Conservation (phyloP, 2,797 vertebrate genomes). For the Sebastes baramenuke region DNA sequence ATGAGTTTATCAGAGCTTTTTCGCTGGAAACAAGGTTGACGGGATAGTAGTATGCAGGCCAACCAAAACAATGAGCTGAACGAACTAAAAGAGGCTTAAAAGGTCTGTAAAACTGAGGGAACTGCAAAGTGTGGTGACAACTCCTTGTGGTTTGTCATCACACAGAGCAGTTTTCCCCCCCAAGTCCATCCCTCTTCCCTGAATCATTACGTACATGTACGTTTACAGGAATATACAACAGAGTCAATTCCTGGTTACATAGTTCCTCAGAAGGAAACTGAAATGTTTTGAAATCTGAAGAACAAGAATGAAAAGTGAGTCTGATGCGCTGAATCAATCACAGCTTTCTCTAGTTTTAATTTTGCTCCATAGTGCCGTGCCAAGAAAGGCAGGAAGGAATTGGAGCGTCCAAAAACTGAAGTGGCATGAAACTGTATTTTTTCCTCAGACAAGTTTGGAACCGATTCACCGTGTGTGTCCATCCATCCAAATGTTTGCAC, state of each 20-base stretch:
- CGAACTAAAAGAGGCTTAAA: neutral
- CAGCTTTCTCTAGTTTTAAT: constrained; percentile 31
- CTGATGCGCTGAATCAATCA: constrained; percentile 16
- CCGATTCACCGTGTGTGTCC: constrained; percentile 11
- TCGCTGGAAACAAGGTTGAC: neutral
- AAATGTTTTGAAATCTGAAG: constrained; percentile 11
- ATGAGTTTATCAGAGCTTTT: neutral
- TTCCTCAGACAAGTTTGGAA: constrained; percentile 38
- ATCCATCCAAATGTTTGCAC: constrained; percentile 40
- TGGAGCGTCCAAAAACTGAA: constrained; percentile 46
- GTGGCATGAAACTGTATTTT: constrained; percentile 32
- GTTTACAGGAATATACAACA: neutral
- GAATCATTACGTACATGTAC: neutral
- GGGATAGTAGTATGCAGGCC: neutral
- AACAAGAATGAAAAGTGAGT: constrained; percentile 4
- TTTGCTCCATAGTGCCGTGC: neutral
- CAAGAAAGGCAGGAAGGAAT: constrained; percentile 59
- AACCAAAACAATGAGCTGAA: neutral
- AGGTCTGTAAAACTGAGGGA: neutral
- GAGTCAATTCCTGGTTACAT: neutral
- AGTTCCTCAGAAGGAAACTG: neutral
- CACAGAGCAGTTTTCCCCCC: neutral
- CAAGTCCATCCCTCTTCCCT: neutral
- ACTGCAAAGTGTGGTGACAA: neutral
- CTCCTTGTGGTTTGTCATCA: neutral